A percentile compares a stretch with the other conserved stretches of the same genome.
Conservation (phyloP, 2,797 vertebrate species). For the Urosaurus nigricauda region DNA sequence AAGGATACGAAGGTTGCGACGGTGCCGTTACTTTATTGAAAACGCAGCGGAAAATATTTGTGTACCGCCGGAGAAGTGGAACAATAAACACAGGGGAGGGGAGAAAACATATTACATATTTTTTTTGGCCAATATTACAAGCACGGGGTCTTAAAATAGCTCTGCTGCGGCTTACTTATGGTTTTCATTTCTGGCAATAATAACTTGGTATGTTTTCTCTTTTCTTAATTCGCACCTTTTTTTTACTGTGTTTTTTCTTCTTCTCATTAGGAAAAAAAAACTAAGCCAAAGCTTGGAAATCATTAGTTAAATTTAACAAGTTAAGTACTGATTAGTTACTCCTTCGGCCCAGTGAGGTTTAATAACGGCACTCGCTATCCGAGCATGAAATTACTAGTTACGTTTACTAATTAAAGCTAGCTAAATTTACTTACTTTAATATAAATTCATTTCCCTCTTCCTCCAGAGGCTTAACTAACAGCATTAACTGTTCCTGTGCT, state of each 20-base stretch:
- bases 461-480: no score
- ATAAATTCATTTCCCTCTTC: no score
- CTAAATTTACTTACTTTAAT: no score
- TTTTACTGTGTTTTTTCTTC: not conserved
- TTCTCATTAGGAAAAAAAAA: not conserved
- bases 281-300: no score
- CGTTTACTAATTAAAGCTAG: no score
- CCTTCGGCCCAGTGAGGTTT: no score
- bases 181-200: not conserved
- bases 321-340: no score
- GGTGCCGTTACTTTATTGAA: not conserved
- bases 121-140: not conserved
- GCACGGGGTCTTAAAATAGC: not conserved
- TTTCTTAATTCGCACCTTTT: not conserved
- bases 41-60: not conserved
- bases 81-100: not conserved
- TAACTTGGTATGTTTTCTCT: not conserved
- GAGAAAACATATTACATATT: not conserved
- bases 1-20: no score
- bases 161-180: not conserved
- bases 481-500: no score
- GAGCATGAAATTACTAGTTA: no score
- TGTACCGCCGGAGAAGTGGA: not conserved
- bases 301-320: no score
- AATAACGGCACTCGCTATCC: no score